These are phyloP conservation scores for Dipodomys merriami DNA, from an alignment of 2,113 vertebrate species.

Conservation along the genomic window DNA sequence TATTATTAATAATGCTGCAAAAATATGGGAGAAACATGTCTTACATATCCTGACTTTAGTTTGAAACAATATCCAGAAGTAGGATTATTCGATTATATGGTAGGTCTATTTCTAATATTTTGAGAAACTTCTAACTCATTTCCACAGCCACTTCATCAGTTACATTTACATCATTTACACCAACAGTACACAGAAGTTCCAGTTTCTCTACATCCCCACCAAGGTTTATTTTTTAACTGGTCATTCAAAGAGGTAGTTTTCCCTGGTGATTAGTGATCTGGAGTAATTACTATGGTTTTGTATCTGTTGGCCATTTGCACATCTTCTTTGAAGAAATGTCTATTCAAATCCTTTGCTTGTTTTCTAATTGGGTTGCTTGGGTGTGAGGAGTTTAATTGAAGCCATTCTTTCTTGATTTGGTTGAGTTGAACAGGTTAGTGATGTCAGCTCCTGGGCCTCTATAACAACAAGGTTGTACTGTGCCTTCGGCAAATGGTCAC, in stretches of 20 bases:
- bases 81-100: neutral
- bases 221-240: neutral
- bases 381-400: neutral
- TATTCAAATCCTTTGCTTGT: neutral
- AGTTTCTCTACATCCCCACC: too few relatives aligned
- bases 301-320: neutral
- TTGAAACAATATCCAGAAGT: neutral
- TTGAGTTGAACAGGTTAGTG: neutral
- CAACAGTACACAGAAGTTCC: neutral
- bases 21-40: neutral
- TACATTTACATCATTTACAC: too few relatives aligned
- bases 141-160: neutral
- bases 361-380: neutral
- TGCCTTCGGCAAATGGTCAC: neutral
- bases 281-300: neutral
- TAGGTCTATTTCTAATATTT: neutral
- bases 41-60: neutral
- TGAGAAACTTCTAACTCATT: neutral
- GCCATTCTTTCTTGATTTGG: neutral
- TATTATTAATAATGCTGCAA: neutral
- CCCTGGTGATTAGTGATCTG: neutral
- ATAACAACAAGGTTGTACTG: neutral
- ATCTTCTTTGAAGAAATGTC: neutral
- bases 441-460: rapidly evolving
- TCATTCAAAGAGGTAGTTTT: neutral